Conservation (phyloP, 2,888 invertebrate species). For the Orchestes rusci region DNA sequence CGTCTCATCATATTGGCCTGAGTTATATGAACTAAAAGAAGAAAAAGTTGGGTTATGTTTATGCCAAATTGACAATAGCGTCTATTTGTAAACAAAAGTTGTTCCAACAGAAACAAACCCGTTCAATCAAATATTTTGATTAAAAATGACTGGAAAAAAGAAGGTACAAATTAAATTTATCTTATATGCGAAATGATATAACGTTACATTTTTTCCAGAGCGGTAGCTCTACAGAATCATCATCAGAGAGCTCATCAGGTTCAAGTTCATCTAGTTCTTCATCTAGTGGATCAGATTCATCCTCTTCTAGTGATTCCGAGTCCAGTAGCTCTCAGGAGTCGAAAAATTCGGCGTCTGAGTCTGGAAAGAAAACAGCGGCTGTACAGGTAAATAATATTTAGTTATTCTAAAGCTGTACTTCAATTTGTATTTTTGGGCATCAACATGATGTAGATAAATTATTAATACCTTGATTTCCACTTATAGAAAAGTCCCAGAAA, state of each 20-base stretch:
- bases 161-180: slow-evolving; percentile 24
- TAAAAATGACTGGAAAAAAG: slow-evolving; percentile 27
- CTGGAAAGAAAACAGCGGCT: slow-evolving; percentile 36
- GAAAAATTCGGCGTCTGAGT: slow-evolving; percentile 35
- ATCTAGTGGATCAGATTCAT: slow-evolving; percentile 63
- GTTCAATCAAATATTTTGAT: neutral
- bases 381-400: slow-evolving; percentile 26
- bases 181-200: neutral
- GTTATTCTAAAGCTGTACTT: neutral
- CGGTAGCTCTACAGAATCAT: slow-evolving; percentile 50
- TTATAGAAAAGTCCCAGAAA: slow-evolving; percentile 33
- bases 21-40: too few relatives aligned
- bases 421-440: too few relatives aligned
- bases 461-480: neutral
- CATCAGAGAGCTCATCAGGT: slow-evolving; percentile 61
- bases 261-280: slow-evolving; percentile 62
- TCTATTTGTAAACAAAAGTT: too few relatives aligned
- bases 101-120: too few relatives aligned
- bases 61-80: too few relatives aligned
- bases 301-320: slow-evolving; percentile 64
- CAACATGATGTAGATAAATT: too few relatives aligned
- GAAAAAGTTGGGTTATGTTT: too few relatives aligned
- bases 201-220: slow-evolving; percentile 1
- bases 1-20: too few relatives aligned
- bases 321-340: slow-evolving; percentile 53